Conservation (phyloP, 2,113 vertebrate genomes). For the Upupa epops region DNA sequence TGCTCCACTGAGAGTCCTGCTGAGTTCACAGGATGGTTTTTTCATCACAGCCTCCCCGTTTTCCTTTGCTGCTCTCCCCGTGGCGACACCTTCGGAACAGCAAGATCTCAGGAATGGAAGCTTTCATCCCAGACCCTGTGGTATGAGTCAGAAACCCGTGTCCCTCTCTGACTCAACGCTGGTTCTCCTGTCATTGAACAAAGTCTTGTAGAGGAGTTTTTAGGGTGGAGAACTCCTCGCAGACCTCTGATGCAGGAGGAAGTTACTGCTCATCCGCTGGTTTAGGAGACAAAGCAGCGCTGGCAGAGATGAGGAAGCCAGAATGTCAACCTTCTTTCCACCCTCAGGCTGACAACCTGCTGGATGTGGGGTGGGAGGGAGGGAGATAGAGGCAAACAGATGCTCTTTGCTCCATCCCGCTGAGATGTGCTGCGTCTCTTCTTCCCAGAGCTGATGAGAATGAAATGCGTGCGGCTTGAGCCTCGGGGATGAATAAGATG, state of each 20-base stretch:
- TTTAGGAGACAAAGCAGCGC: not conserved
- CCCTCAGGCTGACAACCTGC: not conserved
- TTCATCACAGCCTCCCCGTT: not conserved
- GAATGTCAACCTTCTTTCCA: not conserved
- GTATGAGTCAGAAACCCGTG: not conserved
- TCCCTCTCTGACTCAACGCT: not conserved
- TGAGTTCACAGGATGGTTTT: not conserved
- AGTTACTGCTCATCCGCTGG: not conserved
- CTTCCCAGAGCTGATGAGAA: not conserved
- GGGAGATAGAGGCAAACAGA: not conserved
- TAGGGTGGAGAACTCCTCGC: not conserved
- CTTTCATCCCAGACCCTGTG: not conserved
- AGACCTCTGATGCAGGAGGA: not conserved
- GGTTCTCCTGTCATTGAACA: not conserved
- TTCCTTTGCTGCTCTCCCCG: not conserved
- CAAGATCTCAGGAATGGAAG: not conserved
- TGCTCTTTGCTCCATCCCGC: not conserved
- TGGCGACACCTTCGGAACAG: not conserved
- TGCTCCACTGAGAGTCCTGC: not conserved
- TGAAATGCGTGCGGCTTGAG: not conserved
- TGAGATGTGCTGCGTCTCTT: not conserved
- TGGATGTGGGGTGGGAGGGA: not conserved
- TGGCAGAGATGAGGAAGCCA: not conserved
- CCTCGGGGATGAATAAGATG: not conserved
- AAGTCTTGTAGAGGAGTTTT: not conserved